phyloP scores from a whole-genome alignment of 2,113 vertebrate genomes.

The Xiphophorus hellerii region DNA sequence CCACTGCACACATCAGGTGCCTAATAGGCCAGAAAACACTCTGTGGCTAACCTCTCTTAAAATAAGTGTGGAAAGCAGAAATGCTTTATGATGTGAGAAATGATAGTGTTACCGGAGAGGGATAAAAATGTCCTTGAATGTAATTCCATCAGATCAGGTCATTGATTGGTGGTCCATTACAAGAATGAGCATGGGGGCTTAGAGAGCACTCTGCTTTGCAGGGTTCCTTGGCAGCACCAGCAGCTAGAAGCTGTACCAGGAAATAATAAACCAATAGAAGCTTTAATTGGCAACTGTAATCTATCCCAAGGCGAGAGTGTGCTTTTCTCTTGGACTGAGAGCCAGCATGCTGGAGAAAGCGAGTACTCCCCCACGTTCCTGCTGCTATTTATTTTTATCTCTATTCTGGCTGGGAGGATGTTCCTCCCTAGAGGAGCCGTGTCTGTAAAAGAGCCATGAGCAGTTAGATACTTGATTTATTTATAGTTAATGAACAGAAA shows the following conservation, averaged over 20 bases:
- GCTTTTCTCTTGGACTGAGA: conserved; percentile 22
- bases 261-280: conserved; percentile 55
- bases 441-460: conserved; percentile 47
- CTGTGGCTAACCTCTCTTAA: conserved; percentile 8
- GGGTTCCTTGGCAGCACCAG: conserved; percentile 33
- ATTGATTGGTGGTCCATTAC: conserved; percentile 72
- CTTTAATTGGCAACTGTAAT: conserved; percentile 57
- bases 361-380: conserved; percentile 14
- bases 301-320: conserved; percentile 47
- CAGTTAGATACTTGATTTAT: conserved; percentile 32
- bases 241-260: conserved; percentile 36
- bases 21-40: background rate
- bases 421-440: conserved; percentile 26
- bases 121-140: conserved; percentile 53
- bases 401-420: conserved; percentile 20
- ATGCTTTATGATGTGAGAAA: conserved; percentile 38
- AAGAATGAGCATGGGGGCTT: conserved; percentile 47
- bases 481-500: conserved; percentile 33
- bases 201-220: conserved; percentile 51
- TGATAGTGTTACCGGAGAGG: conserved; percentile 23
- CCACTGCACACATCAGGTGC: background rate
- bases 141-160: conserved; percentile 62
- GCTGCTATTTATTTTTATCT: conserved; percentile 27
- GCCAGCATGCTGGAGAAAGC: conserved; percentile 25
- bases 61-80: conserved; percentile 44